phyloP scores from a whole-genome alignment of 2,113 vertebrate species.

The rabbit (Oryctolagus cuniculus) region DNA sequence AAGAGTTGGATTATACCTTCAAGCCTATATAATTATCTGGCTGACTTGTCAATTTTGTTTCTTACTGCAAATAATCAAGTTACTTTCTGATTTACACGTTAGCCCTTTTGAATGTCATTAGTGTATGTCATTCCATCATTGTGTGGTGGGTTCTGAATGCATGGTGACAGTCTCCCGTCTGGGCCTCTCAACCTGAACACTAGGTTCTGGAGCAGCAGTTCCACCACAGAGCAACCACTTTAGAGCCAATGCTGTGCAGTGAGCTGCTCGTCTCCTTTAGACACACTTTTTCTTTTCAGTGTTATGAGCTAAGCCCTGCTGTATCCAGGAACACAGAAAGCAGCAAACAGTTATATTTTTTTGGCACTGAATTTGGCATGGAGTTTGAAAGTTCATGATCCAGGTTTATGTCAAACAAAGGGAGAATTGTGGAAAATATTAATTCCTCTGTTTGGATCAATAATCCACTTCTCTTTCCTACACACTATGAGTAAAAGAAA shows the following conservation, averaged over 20 bases:
- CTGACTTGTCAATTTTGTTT: constrained; percentile 35
- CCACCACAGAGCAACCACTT: not conserved
- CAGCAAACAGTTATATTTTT: not conserved
- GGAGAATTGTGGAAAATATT: not conserved
- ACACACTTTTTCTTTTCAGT: not conserved
- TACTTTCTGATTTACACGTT: constrained; percentile 26
- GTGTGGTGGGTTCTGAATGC: not conserved
- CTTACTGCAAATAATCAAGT: constrained; percentile 12
- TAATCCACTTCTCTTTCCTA: not conserved
- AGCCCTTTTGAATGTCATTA: not conserved
- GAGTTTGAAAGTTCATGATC: not conserved
- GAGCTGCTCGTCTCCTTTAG: not conserved
- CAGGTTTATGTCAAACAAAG: not conserved
- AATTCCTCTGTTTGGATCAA: not conserved
- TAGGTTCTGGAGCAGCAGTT: not conserved
- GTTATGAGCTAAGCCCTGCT: not conserved
- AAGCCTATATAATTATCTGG: not conserved
- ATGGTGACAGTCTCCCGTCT: not conserved
- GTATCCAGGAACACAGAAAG: not conserved
- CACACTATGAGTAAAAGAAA: not conserved
- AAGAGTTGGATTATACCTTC: not conserved
- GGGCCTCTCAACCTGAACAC: not conserved
- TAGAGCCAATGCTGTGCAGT: not conserved
- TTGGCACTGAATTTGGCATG: not conserved
- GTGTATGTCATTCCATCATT: not conserved